Conservation (phyloP, 1,140 invertebrate genomes). For the Conus betulinus region DNA sequence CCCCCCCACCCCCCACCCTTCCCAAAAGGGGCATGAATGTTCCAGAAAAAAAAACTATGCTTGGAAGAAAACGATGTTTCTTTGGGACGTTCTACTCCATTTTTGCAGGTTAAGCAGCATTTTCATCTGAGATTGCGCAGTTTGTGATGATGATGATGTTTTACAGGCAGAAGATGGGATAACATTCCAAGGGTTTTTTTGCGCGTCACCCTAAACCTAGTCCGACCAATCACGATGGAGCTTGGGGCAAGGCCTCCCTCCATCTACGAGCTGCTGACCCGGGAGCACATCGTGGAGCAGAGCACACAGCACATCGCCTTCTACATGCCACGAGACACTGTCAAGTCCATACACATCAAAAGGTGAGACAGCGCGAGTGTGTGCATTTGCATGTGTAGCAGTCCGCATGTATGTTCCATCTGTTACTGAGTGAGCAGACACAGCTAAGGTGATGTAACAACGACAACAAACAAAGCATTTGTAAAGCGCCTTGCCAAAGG, state of each 20-base stretch:
- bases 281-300: constrained; percentile 73
- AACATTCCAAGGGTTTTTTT: constrained; percentile 79
- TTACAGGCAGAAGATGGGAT: constrained; percentile 37
- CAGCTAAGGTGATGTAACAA: too few species aligned
- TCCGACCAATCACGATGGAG: constrained; percentile 80
- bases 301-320: constrained; percentile 78
- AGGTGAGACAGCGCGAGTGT: constrained; percentile 64
- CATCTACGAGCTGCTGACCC: constrained; percentile 78
- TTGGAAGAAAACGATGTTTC: too few species aligned
- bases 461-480: too few species aligned
- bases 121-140: background rate
- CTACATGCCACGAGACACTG: constrained; percentile 80
- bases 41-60: too few species aligned
- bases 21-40: too few species aligned
- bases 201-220: constrained; percentile 79
- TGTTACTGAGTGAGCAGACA: too few species aligned
- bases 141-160: background rate
- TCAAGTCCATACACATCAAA: constrained; percentile 78
- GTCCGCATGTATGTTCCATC: too few species aligned
- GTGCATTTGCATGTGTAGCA: too few species aligned
- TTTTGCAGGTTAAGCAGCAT: too few species aligned
- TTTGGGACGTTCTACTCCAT: too few species aligned
- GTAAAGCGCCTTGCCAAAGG: too few species aligned
- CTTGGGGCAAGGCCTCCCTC: constrained; percentile 79
- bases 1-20: too few species aligned